Base-by-base conservation (phyloP, 2,797 vertebrate genomes). In the Siniperca scherzeri region DNA sequence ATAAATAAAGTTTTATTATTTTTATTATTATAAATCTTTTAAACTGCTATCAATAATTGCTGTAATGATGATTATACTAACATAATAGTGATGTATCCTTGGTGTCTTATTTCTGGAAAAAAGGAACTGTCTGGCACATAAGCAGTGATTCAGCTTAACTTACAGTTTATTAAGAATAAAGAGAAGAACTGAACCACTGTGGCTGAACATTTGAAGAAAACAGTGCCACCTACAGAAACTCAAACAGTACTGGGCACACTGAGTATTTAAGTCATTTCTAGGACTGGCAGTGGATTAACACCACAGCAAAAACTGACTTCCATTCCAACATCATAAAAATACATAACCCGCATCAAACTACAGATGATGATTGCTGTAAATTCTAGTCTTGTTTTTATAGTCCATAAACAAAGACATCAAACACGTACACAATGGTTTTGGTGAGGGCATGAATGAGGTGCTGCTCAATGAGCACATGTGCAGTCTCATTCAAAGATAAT, bases 181-280 rank as follows among this genome's bases (percentile, higher is more conserved):
- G 12, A 53, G 19, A 42, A 36, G 7, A 52, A 52, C 21, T n/a
- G 13, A 60, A 16, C 3, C n/a, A n/a, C 21, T 16, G 42, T 42
- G 46, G 53, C 10, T 52, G 46, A 57, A 25, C 19, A 66, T 17
- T 16, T 44, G 44, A 30, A 50, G 48, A 16, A n/a, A 72, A 84
- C 60, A 67, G 65, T 21, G 70, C 74, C 74, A 70, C 68, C 68
- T 69, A 62, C 50, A 44, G 73, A 14, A 5, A 70, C 19, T 25
- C 36, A n/a, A 30, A 6, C 14, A n/a, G 21, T 2, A 52, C 36
- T 70, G 66, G 1, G 3, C 36, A 36, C 9, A 21, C 27, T 60
- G 46, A 36, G 36, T 36, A 22, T 70, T 67, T 42, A 25, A 14
- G 0, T 33, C 1, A 59, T 14, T 17, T 61, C 38, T 46, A 3